Percentiles rank a stretch among this genome's conserved stretches.
Evolutionary conservation across 2,888 invertebrate genomes (phyloP).

Genomic region (Ctena decussata): DNA sequence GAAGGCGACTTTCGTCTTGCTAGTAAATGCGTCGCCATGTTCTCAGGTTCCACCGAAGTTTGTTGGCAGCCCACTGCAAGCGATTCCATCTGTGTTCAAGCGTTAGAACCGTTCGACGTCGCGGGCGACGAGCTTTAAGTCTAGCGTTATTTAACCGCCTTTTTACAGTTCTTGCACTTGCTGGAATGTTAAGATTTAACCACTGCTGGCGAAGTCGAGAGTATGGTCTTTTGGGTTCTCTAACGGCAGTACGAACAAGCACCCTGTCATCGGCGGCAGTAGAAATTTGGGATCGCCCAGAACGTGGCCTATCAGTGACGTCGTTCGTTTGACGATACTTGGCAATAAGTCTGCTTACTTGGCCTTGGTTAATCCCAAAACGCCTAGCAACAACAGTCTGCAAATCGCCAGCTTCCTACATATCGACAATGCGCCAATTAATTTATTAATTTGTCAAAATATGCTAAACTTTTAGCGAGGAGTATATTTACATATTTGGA

Average conservation of each 20-base stretch:
- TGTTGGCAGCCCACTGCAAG: constrained; percentile 3
- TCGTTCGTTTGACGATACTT: background rate
- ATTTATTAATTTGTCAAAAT: no score
- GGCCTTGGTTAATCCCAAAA: background rate
- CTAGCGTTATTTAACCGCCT: background rate
- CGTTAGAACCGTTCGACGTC: background rate
- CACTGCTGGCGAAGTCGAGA: background rate
- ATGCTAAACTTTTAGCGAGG: no score
- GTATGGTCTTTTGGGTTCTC: background rate
- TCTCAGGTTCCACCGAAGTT: background rate
- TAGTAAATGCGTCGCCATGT: constrained; percentile 11
- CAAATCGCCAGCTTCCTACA: no score
- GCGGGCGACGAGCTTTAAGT: background rate
- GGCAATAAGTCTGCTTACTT: background rate
- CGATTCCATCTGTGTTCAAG: background rate
- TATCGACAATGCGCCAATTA: no score
- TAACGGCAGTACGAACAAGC: background rate
- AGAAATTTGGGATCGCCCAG: background rate
- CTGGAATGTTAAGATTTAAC: no score
- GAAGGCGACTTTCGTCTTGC: background rate
- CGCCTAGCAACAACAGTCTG: no score
- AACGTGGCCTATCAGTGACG: background rate
- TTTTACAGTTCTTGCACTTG: constrained; percentile 1
- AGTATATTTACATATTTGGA: no score
- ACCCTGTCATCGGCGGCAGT: background rate